Evolutionary conservation across 1,140 invertebrate genomes (phyloP), one percentile per base, ranked within the genome.

Genomic region (Bilobella aurantiaca): DNA sequence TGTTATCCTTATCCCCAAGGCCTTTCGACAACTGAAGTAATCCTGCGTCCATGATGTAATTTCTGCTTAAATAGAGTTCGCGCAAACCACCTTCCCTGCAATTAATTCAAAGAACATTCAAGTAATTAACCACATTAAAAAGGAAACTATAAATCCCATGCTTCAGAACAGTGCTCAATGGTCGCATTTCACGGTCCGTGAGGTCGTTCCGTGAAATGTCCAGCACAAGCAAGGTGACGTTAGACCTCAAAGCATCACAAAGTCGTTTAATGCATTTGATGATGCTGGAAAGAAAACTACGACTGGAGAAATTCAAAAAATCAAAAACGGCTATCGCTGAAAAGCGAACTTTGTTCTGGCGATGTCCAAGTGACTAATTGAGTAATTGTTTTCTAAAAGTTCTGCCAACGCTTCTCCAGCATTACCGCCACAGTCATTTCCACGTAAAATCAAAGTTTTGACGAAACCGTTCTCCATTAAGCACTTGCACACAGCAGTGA

Each of bases 131-230:
- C n/a, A n/a, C n/a, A n/a, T n/a, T n/a, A n/a, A n/a, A n/a, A n/a
- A n/a, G n/a, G n/a, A n/a, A n/a, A n/a, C n/a, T n/a, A n/a, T n/a
- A n/a, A n/a, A n/a, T n/a, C n/a, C n/a, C n/a, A n/a, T n/a, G n/a
- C n/a, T n/a, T n/a, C n/a, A n/a, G n/a, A n/a, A n/a, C n/a, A n/a
- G n/a, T n/a, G n/a, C n/a, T n/a, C n/a, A n/a, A n/a, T n/a, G n/a
- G n/a, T n/a, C n/a, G n/a, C n/a, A 69, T 72, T 16, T 72, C 70
- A 0, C 46, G 23, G 56, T 72, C 67, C 14, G 42, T 53, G 2
- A 72, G 30, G 16, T 72, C 60, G 53, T 72, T 72, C 65, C 68
- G 31, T 46, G 32, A 69, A n/a, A 69, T 30, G 37, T 72, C 65
- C 16, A 72, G 12, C 3, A n/a, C 21, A 31, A 62, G 59, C 3